These are phyloP conservation scores for Sula dactylatra DNA, from an alignment of 2,113 vertebrate genomes.

Conservation along the genomic window DNA sequence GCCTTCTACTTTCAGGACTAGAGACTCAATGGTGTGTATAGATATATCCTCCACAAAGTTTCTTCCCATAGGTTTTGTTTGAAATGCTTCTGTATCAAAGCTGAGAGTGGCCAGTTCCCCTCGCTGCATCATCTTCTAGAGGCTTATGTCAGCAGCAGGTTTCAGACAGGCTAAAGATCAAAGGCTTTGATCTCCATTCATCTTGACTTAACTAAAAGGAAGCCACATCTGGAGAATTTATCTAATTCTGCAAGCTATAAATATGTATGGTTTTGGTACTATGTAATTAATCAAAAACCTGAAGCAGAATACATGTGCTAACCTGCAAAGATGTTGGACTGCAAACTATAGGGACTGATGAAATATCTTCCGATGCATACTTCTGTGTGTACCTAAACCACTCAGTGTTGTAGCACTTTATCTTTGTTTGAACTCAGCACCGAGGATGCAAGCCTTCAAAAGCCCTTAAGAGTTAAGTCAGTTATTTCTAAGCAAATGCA, in stretches of 20 bases:
- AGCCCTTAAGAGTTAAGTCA: neutral
- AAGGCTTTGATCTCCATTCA: constrained; percentile 61
- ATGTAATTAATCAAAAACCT: constrained; percentile 49
- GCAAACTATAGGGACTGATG: neutral
- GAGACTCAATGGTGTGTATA: neutral
- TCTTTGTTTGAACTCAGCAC: neutral
- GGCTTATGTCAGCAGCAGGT: constrained; percentile 46
- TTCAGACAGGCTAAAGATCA: constrained; percentile 64
- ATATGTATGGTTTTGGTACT: constrained; percentile 45
- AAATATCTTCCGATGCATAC: neutral
- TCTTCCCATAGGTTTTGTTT: neutral
- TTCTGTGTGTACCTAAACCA: neutral
- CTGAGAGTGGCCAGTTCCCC: neutral
- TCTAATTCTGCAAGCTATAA: constrained; percentile 52
- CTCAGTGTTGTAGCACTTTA: neutral
- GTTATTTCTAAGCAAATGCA: neutral
- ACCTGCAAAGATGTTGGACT: constrained; percentile 35
- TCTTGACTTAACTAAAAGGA: constrained; percentile 39
- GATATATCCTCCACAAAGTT: neutral
- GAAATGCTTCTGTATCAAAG: neutral
- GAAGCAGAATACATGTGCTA: constrained; percentile 17
- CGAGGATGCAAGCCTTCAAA: neutral
- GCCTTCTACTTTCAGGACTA: neutral
- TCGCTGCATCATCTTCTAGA: constrained; percentile 13
- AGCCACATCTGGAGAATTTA: constrained; percentile 54